phyloP scores from a whole-genome alignment of 2,797 vertebrate genomes.

The Rousettus madagascariensis region DNA sequence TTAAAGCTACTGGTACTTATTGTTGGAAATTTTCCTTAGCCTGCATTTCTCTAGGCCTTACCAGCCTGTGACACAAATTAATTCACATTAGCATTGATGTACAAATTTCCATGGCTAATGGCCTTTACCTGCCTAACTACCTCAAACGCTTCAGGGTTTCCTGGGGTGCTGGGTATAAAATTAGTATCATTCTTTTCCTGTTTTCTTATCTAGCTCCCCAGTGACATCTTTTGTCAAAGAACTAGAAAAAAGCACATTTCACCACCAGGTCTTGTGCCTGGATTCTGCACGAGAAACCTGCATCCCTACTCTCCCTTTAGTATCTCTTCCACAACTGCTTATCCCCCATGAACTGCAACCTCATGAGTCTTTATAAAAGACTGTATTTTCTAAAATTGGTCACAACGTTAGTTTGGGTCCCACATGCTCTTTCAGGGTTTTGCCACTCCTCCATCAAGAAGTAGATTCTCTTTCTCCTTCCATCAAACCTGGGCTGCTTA shows the following conservation, averaged over 20 bases:
- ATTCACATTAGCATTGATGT: not conserved
- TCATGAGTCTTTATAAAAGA: not conserved
- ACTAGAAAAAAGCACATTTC: not conserved
- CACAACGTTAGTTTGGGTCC: not conserved
- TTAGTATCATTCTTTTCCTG: not conserved
- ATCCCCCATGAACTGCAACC: not conserved
- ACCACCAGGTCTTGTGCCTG: not conserved
- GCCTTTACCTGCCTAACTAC: not conserved
- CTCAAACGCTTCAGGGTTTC: not conserved
- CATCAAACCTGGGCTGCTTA: not conserved
- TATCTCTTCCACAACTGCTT: not conserved
- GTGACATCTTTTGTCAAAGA: not conserved
- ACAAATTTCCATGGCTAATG: not conserved
- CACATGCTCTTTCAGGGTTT: not conserved
- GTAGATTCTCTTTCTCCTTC: not conserved
- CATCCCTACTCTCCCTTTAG: not conserved
- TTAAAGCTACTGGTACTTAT: not conserved
- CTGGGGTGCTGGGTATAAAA: not conserved
- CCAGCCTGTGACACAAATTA: not conserved
- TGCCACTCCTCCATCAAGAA: not conserved
- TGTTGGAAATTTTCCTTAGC: not conserved
- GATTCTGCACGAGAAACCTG: not conserved
- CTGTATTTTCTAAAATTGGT: not conserved
- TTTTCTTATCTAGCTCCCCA: not conserved
- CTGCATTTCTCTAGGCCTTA: not conserved